Conservation (phyloP, 2,888 invertebrate genomes). For the Melinaea menophilus region DNA sequence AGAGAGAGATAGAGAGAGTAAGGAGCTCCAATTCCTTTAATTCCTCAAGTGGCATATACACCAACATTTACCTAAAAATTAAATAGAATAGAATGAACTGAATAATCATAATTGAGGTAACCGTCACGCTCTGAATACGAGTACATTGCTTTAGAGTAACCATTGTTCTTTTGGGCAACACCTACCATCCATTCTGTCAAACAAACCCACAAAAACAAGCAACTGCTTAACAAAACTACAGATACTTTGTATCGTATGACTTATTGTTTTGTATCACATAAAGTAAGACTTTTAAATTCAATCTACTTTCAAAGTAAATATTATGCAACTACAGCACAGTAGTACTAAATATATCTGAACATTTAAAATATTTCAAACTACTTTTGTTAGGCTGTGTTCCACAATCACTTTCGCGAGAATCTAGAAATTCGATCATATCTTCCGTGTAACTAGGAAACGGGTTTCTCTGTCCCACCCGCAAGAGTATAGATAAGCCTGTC, state of each 20-base stretch:
- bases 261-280: too few relatives aligned
- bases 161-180: conserved; percentile 1
- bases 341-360: too few relatives aligned
- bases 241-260: too few relatives aligned
- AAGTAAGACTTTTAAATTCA: too few relatives aligned
- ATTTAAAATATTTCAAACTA: background rate
- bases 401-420: conserved; percentile 50
- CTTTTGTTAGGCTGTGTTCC: background rate
- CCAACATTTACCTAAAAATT: background rate
- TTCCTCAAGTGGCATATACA: background rate
- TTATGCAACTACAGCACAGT: too few relatives aligned
- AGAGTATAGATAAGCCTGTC: conserved; percentile 17
- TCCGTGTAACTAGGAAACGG: conserved; percentile 56
- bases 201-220: background rate
- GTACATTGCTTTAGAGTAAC: background rate
- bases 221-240: too few relatives aligned
- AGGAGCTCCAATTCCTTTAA: background rate
- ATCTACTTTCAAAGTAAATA: too few relatives aligned
- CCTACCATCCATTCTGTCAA: background rate
- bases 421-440: conserved; percentile 54
- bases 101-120: background rate
- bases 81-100: background rate
- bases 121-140: conserved; percentile 42
- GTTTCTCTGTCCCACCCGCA: conserved; percentile 39
- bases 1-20: background rate